Evolutionary conservation across 2,113 vertebrate species (phyloP).

Genomic region (Gymnorhina tibicen): DNA sequence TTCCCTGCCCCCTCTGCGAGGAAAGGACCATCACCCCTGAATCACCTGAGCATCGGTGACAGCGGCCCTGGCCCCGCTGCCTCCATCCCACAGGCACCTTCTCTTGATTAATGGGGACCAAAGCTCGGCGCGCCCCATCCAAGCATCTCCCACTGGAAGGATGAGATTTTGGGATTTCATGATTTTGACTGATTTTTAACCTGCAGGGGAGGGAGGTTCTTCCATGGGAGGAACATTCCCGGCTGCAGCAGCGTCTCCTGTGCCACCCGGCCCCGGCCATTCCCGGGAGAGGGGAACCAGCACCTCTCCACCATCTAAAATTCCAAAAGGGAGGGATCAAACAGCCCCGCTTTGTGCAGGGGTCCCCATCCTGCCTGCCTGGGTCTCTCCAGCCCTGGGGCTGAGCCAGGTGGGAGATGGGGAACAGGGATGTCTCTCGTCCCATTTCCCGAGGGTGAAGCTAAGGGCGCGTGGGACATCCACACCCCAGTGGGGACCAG

Average conservation of each 20-base stretch:
- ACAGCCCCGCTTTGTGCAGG: accelerated
- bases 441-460: not conserved
- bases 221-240: not conserved
- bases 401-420: not conserved
- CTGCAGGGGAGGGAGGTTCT: not conserved
- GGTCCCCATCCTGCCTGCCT: not conserved
- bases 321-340: not conserved
- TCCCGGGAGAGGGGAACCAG: not conserved
- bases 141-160: not conserved
- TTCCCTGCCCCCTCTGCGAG: not conserved
- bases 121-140: accelerated
- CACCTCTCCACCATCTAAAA: accelerated
- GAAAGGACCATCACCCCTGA: not conserved
- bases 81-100: not conserved
- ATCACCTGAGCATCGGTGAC: accelerated
- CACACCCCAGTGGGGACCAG: not conserved
- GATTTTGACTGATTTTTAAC: not conserved
- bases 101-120: accelerated
- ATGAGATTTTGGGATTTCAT: accelerated
- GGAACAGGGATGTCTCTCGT: not conserved
- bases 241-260: not conserved
- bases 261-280: not conserved
- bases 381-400: not conserved
- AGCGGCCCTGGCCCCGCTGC: accelerated
- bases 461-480: accelerated